A percentile compares a stretch with the other conserved stretches of the same genome.
These are phyloP conservation scores for Bubo bubo DNA, from an alignment of 2,113 vertebrate genomes.

Conservation along the genomic window DNA sequence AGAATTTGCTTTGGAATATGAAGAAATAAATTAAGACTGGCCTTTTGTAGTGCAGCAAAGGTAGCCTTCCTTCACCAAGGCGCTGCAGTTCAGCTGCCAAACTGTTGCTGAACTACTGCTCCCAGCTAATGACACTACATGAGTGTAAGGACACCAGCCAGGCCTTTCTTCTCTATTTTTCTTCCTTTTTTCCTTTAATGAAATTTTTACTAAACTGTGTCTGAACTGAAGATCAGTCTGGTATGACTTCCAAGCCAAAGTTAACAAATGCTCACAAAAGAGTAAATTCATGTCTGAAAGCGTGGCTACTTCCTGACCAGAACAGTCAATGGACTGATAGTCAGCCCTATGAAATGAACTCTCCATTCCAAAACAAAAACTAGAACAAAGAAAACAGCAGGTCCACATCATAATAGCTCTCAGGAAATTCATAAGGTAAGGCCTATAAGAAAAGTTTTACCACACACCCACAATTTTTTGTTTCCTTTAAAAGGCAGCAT, in stretches of 20 bases:
- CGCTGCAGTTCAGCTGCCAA: not conserved
- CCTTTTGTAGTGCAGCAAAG: not conserved
- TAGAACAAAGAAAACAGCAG: not conserved
- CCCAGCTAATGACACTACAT: not conserved
- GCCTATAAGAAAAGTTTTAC: not conserved
- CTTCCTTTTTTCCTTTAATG: not conserved
- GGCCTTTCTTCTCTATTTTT: constrained; percentile 10
- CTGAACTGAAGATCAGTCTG: not conserved
- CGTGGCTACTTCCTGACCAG: not conserved
- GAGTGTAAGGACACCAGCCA: not conserved
- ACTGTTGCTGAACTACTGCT: not conserved
- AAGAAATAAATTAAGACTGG: not conserved
- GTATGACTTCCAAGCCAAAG: not conserved
- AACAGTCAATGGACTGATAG: not conserved
- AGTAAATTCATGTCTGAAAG: not conserved
- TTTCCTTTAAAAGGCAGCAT: not conserved
- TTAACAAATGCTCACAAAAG: not conserved
- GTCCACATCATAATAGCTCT: not conserved
- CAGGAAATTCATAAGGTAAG: not conserved
- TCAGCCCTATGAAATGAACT: not conserved
- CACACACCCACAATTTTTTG: not conserved
- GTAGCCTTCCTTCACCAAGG: not conserved
- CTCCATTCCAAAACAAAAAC: not conserved
- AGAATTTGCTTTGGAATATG: constrained; percentile 13
- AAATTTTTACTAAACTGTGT: not conserved